These are phyloP conservation scores for Pocillopora damicornis DNA, from an alignment of 64 coral and sea anemone species.

Conservation along the genomic window DNA sequence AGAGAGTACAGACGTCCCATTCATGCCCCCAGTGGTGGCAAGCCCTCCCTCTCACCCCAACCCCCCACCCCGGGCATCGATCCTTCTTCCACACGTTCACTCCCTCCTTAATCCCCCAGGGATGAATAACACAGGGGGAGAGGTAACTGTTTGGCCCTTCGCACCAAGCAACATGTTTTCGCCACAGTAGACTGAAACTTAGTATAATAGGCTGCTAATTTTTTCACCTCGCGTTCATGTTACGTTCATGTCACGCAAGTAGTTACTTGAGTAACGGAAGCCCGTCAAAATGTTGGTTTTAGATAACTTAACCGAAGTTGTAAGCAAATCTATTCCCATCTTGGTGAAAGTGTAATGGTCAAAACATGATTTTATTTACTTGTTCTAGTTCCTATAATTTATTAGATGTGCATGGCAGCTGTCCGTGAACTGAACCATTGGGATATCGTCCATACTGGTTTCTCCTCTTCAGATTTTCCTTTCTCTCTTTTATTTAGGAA, in stretches of 20 bases:
- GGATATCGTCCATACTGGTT: no score
- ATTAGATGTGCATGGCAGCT: no score
- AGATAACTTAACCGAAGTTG: not conserved
- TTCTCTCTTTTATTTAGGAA: no score
- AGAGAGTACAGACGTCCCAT: not conserved
- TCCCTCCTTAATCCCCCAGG: slow-evolving; percentile 16
- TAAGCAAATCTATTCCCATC: not conserved
- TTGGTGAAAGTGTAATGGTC: not conserved
- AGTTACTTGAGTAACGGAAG: not conserved
- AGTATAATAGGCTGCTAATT: no score
- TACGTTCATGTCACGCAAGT: no score
- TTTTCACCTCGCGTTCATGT: not conserved
- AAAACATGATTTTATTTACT: no score
- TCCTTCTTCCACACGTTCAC: slow-evolving; percentile 34
- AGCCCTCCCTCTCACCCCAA: not conserved
- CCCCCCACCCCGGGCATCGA: not conserved
- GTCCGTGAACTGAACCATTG: no score
- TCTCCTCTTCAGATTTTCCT: no score
- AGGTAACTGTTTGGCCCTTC: slow-evolving; percentile 30
- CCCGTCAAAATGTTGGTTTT: not conserved
- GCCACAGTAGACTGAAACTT: not conserved
- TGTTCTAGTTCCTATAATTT: no score
- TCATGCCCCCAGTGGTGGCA: not conserved
- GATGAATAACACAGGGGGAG: not conserved
- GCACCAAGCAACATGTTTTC: not conserved